phyloP scores from a whole-genome alignment of 2,113 vertebrate genomes.

The Prionailurus viverrinus region DNA sequence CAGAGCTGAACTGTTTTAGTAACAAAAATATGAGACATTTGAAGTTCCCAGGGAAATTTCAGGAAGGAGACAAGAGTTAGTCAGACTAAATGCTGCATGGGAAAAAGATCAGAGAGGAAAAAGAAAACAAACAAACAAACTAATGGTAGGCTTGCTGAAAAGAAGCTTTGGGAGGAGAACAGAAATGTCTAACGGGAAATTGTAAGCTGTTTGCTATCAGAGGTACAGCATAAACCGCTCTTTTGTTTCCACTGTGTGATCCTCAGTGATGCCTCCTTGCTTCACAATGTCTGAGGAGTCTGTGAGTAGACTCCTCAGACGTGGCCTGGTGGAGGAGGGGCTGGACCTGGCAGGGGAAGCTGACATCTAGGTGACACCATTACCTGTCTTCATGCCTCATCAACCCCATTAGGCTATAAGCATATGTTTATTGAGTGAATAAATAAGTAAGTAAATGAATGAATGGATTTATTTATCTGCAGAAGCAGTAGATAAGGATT shows the following conservation, averaged over 20 bases:
- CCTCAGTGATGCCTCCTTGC: neutral
- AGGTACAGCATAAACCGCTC: neutral
- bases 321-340: neutral
- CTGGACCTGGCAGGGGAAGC: neutral
- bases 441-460: slow-evolving; percentile 32
- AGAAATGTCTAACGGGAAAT: neutral
- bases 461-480: neutral
- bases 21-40: slow-evolving; percentile 63
- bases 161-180: neutral
- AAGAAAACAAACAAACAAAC: slow-evolving; percentile 69
- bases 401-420: neutral
- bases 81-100: slow-evolving; percentile 52
- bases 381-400: neutral
- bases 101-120: slow-evolving; percentile 55
- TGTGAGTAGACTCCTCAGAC: neutral
- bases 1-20: slow-evolving; percentile 41
- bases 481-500: neutral
- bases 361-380: neutral
- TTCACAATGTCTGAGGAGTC: neutral
- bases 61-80: slow-evolving; percentile 58
- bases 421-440: neutral
- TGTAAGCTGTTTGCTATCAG: neutral
- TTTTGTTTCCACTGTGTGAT: neutral
- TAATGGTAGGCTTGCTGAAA: neutral
- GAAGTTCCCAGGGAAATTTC: slow-evolving; percentile 71